A percentile compares a stretch with the other conserved stretches of the same genome.
Conservation (phyloP, 2,113 vertebrate genomes). For the Oreochromis niloticus region DNA sequence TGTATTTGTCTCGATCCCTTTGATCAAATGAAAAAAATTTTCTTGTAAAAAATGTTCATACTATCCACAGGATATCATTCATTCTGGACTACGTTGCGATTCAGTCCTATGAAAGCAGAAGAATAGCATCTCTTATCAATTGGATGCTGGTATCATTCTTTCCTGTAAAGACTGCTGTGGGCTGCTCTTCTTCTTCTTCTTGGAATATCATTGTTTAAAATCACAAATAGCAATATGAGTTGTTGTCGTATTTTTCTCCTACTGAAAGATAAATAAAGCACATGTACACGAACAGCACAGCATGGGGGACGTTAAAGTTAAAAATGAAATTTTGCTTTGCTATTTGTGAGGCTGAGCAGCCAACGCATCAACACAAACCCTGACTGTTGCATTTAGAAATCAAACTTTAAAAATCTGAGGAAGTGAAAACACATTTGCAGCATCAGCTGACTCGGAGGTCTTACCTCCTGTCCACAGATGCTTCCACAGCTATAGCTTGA, state of each 20-base stretch:
- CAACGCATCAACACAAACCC: background rate
- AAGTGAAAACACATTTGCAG: background rate
- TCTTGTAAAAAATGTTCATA: background rate
- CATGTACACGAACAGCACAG: background rate
- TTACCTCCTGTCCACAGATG: conserved; percentile 30
- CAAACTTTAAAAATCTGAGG: background rate
- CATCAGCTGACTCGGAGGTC: background rate
- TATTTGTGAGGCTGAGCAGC: background rate
- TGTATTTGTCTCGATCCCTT: background rate
- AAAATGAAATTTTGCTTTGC: background rate
- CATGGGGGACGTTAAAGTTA: background rate
- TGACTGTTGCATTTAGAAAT: background rate
- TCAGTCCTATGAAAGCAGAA: background rate
- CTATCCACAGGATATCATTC: background rate
- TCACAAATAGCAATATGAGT: background rate
- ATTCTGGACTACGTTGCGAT: background rate
- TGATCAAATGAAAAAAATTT: background rate
- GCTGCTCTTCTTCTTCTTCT: background rate
- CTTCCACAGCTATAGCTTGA: conserved; percentile 32
- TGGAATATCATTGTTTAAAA: background rate
- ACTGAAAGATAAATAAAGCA: background rate
- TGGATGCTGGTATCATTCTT: background rate
- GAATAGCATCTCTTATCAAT: background rate
- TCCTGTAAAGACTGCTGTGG: background rate
- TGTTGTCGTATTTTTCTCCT: background rate